Base-by-base conservation (phyloP, 2,113 vertebrate genomes). In the Gulo gulo region DNA sequence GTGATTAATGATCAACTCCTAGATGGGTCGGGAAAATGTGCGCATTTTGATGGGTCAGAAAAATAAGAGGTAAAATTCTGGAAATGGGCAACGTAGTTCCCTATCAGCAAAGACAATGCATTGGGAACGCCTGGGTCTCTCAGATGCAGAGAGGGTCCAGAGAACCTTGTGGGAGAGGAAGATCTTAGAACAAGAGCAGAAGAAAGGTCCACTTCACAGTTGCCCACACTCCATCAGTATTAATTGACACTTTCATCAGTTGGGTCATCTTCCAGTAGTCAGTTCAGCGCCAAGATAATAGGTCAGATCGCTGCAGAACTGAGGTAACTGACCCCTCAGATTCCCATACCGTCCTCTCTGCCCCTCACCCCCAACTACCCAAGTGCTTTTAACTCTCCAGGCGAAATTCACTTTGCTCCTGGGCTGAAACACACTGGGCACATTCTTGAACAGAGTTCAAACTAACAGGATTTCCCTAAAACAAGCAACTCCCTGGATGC, bases 371-470 rank as follows among this genome's bases (percentile, higher is more conserved):
- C 21, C 4, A 24, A 21, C 34, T 59, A 84, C 84, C 69, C 88
- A 91, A 95, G 78, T 47, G 24, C 94, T 98, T 98, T 97, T 91
- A 97, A 96, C 95, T 97, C 91, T 89, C 94, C 84, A 93, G 94
- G 94, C 57, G n/a, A 61, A 97, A 97, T 93, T 92, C 67, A 92
- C 96, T 97, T 94, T 93, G 93, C 97, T 98, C 85, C 84, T 95
- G 94, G 63, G 45, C 57, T 96, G 89, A 94, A 94, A 78, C 42
- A 67, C 24, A 79, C 42, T 87, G 96, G 97, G 97, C 97, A 97
- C 97, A 98, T 98, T 98, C 98, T 97, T 98, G 98, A 98, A 98
- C 76, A 57, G 95, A 97, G 94, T 98, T 98, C 97, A 98, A 97
- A 98, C 97, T 98, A 89, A 97, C 97, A 98, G 97, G 93, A 97